Base-by-base conservation (phyloP, 2,113 vertebrate species). In the Nyctibius bracteatus region DNA sequence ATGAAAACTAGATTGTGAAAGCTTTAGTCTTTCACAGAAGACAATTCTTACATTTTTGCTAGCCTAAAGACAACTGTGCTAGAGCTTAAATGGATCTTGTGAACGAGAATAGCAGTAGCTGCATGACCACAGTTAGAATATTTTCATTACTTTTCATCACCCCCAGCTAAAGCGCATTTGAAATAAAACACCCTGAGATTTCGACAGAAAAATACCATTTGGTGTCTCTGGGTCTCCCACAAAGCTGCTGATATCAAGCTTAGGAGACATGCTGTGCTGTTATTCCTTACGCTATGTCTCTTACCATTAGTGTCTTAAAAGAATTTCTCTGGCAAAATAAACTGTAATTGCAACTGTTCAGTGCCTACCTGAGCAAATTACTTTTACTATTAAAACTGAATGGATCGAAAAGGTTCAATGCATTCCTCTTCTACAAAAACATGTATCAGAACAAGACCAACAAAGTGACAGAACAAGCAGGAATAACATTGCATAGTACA, bases 351-450 rank as follows among this genome's bases (percentile, higher is more conserved):
- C 74, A 94, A 71, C 74, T 95, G 82, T 74, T 95, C 85, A 78
- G 66, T 90, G 66, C 66, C 88, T 88, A 97, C 78, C 93, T 96
- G 94, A 95, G 92, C 95, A 97, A 96, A 97, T 92, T 68, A 94
- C 93, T 81, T 92, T 88, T 90, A 28, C 65, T 93, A 84, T 93
- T 95, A 88, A 94, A 94, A 66, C n/a, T 75, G 86, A 97, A 87
- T 58, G 63, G 67, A 79, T 89, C 0, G 8, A 91, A 96, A 93
- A 83, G 35, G 8, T 91, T 96, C 70, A 57, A 39, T 5, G 6
- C 54, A 62, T 93, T 88, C 55, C 18, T 44, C 33, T 80, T 68
- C 44, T 77, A 47, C 19, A 14, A 54, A 91, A 86, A 13, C 4
- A 15, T 22, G 3, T 37, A 35, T 80, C 37, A 12, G 72, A 95